phyloP scores from a whole-genome alignment of 2,888 invertebrate genomes.

The Eupithecia abbreviata region DNA sequence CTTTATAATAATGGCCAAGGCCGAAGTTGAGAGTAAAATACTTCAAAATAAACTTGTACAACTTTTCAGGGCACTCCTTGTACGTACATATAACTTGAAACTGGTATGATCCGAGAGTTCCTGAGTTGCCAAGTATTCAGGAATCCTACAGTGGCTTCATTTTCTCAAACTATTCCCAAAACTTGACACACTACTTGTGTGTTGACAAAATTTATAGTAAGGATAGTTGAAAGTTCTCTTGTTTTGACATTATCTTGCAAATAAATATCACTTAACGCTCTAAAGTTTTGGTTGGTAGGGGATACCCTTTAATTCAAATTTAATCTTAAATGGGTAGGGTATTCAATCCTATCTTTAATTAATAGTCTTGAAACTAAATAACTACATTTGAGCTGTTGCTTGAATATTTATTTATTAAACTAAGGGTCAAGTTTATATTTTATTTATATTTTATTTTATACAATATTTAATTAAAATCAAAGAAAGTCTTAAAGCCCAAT shows the following conservation, averaged over 20 bases:
- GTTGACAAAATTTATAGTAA: background rate
- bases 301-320: background rate
- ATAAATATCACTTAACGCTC: slow-evolving; percentile 3
- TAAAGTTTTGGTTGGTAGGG: background rate
- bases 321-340: background rate
- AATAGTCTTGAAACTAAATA: background rate
- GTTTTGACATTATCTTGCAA: slow-evolving; percentile 6
- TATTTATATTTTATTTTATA: too few species aligned
- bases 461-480: background rate
- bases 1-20: background rate
- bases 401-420: background rate
- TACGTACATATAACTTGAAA: slow-evolving; percentile 24
- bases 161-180: slow-evolving; percentile 33
- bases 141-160: slow-evolving; percentile 34
- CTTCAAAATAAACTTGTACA: slow-evolving; percentile 9
- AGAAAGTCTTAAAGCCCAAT: background rate
- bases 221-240: background rate
- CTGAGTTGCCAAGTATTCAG: slow-evolving; percentile 35
- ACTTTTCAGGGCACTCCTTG: slow-evolving; percentile 3
- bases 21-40: background rate
- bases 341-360: background rate
- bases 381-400: background rate
- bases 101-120: slow-evolving; percentile 36
- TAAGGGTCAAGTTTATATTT: too few species aligned
- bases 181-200: slow-evolving; percentile 9